Conservation (phyloP, 2,113 vertebrate species). For the Hiodon tergisus region DNA sequence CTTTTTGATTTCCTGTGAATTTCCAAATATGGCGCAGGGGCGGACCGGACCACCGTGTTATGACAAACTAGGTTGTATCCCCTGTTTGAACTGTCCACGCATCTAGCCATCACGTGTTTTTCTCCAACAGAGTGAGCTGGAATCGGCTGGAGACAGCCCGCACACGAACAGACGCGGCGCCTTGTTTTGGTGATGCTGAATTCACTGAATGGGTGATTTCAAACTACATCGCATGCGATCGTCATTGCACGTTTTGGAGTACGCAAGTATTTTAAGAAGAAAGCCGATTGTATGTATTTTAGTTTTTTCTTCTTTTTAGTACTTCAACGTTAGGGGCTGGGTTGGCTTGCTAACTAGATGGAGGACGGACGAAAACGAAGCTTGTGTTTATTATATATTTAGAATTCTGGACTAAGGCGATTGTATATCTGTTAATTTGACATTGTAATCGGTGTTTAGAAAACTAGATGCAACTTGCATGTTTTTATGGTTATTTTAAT, state of each 20-base stretch:
- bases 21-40: slow-evolving; percentile 4
- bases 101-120: slow-evolving; percentile 57
- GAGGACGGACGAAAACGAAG: slow-evolving; percentile 30
- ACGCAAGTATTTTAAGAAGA: slow-evolving; percentile 10
- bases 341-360: slow-evolving; percentile 28
- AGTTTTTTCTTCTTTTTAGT: slow-evolving; percentile 25
- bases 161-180: slow-evolving; percentile 48
- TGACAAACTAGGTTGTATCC: slow-evolving; percentile 42
- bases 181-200: slow-evolving; percentile 53
- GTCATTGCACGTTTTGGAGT: not conserved
- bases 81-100: slow-evolving; percentile 49
- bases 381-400: slow-evolving; percentile 40
- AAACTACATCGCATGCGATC: not conserved
- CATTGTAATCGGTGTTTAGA: slow-evolving; percentile 15
- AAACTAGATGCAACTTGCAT: not conserved
- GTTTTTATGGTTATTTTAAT: slow-evolving; percentile 6
- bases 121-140: slow-evolving; percentile 48
- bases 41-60: slow-evolving; percentile 27
- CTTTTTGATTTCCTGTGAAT: not conserved
- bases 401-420: slow-evolving; percentile 34
- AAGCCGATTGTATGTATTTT: slow-evolving; percentile 7
- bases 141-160: slow-evolving; percentile 43
- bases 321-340: slow-evolving; percentile 18
- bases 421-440: not conserved
- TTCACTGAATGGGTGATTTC: slow-evolving; percentile 8